Evolutionary conservation across 2,888 invertebrate genomes (phyloP).

Genomic region (Cataglyphis altisquamis): DNA sequence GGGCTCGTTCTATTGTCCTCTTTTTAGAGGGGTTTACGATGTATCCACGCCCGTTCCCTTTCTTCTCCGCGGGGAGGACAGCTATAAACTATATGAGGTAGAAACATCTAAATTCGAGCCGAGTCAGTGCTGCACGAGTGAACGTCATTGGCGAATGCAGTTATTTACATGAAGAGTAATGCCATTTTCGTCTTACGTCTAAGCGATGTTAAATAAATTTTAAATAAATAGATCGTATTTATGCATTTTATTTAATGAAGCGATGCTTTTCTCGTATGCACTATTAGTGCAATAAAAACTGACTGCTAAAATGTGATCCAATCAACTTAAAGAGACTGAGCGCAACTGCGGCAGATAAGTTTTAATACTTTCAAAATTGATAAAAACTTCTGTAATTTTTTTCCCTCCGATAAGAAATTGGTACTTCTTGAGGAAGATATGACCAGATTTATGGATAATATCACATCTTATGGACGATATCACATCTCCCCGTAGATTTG

Average conservation of each 20-base stretch:
- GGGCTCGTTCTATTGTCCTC: slow-evolving; percentile 75
- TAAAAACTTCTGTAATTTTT: neutral
- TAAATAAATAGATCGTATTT: neutral
- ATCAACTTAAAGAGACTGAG: neutral
- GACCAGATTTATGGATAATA: slow-evolving; percentile 17
- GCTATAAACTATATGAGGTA: slow-evolving; percentile 85
- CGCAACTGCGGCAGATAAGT: neutral
- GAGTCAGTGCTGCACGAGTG: slow-evolving; percentile 51
- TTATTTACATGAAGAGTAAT: neutral
- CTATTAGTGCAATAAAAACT: neutral
- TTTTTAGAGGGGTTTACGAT: slow-evolving; percentile 72
- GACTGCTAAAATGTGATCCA: neutral
- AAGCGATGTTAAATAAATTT: neutral
- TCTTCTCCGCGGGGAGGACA: slow-evolving; percentile 74
- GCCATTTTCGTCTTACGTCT: neutral
- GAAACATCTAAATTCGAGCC: slow-evolving; percentile 82
- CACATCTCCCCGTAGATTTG: neutral
- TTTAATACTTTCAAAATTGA: neutral
- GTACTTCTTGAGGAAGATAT: neutral
- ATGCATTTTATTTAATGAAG: neutral
- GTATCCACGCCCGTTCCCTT: slow-evolving; percentile 73
- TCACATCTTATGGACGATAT: neutral
- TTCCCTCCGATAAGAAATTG: neutral
- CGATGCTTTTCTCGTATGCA: neutral
- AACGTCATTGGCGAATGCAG: slow-evolving; percentile 43